A percentile compares a stretch with the other conserved stretches of the same genome.
Evolutionary conservation across 2,113 vertebrate species (phyloP).

Genomic region (Bostrychus sinensis): DNA sequence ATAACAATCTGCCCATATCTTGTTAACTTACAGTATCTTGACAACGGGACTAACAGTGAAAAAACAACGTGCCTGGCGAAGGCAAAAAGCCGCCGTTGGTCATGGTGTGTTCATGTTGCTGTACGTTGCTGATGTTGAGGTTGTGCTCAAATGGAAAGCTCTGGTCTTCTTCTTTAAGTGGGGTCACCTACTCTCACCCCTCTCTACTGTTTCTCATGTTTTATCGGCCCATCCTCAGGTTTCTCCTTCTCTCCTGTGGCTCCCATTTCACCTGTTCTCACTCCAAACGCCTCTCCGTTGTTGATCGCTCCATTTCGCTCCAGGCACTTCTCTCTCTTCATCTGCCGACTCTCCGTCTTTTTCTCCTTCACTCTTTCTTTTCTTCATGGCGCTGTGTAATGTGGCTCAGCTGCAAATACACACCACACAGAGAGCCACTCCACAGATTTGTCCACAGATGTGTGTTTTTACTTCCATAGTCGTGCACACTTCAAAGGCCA

Average conservation of each 20-base stretch:
- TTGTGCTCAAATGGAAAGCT: too few relatives aligned
- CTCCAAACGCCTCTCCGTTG: conserved; percentile 33
- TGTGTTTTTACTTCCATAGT: background rate
- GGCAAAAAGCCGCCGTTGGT: too few relatives aligned
- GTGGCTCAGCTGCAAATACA: background rate
- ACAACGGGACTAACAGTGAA: too few relatives aligned
- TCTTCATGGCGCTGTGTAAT: background rate
- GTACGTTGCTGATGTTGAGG: background rate
- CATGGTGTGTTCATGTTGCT: too few relatives aligned
- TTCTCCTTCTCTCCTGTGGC: conserved; percentile 40
- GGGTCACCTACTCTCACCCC: background rate
- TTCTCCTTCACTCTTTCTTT: conserved; percentile 32
- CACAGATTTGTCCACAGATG: background rate
- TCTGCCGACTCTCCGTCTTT: conserved; percentile 4
- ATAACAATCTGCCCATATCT: too few relatives aligned
- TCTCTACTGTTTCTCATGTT: conserved; percentile 19
- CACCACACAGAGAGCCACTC: background rate
- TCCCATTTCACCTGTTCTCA: conserved; percentile 47
- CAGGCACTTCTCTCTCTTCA: conserved; percentile 29
- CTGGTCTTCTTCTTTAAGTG: background rate
- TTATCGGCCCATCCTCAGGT: conserved; percentile 37
- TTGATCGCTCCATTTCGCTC: conserved; percentile 27
- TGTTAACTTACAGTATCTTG: too few relatives aligned
- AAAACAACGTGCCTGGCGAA: too few relatives aligned
- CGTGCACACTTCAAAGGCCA: background rate